A percentile compares a stretch with the other conserved stretches of the same genome.
Conservation (phyloP, 2,888 invertebrate species). For the Tetanocera ferruginea region DNA sequence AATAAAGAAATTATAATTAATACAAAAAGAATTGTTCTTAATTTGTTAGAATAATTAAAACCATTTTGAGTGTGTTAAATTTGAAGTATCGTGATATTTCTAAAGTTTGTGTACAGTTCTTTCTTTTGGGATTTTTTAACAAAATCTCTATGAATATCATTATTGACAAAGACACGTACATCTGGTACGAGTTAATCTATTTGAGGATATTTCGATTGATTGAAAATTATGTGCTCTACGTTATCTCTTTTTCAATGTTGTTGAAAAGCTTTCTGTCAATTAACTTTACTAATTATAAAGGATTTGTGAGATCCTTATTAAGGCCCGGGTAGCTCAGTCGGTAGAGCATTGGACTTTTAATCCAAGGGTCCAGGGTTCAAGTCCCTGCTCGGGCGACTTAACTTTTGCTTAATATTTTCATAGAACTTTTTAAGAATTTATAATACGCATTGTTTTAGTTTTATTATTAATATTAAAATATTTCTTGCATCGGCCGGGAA, state of each 20-base stretch:
- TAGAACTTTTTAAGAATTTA: background rate
- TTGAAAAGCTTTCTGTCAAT: too few relatives aligned
- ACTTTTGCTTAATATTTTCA: background rate
- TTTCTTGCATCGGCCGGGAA: slow-evolving; percentile 54
- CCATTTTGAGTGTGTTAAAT: too few relatives aligned
- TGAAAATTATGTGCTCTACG: too few relatives aligned
- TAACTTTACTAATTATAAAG: too few relatives aligned
- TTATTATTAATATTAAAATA: slow-evolving; percentile 2
- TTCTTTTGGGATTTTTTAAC: too few relatives aligned
- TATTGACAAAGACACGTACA: background rate
- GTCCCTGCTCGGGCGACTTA: slow-evolving; percentile 60
- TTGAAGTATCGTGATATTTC: too few relatives aligned
- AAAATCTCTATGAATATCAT: too few relatives aligned
- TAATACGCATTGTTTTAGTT: background rate
- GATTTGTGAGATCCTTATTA: background rate
- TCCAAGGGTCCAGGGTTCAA: slow-evolving; percentile 64
- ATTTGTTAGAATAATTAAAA: too few relatives aligned
- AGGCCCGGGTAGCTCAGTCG: slow-evolving; percentile 60
- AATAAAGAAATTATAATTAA: slow-evolving; percentile 9
- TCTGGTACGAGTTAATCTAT: too few relatives aligned
- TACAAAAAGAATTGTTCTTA: background rate
- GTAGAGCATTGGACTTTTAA: slow-evolving; percentile 64
- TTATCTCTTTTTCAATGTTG: too few relatives aligned
- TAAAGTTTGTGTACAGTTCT: too few relatives aligned
- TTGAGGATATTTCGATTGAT: too few relatives aligned